Conservation (phyloP, 2,888 invertebrate genomes). For the Enchytraeus crypticus region DNA sequence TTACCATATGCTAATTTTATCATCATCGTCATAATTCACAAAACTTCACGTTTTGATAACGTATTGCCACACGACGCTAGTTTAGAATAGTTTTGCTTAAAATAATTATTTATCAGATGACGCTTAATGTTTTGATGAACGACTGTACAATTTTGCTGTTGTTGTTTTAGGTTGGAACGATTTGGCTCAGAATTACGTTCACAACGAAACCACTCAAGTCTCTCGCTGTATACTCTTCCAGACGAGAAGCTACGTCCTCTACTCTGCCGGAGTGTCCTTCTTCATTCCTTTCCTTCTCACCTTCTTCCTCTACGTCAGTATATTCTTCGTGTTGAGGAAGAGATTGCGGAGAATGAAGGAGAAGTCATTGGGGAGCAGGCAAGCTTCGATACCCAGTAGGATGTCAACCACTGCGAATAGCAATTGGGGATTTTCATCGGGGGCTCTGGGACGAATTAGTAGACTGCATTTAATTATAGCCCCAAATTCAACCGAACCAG, state of each 20-base stretch:
- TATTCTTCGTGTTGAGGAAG: conserved; percentile 41
- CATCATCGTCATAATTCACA: too few species aligned
- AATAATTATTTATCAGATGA: too few species aligned
- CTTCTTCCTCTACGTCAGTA: conserved; percentile 44
- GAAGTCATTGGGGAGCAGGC: too few species aligned
- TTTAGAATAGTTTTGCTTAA: too few species aligned
- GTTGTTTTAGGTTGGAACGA: conserved; percentile 30
- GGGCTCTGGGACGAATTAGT: not conserved
- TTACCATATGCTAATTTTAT: too few species aligned
- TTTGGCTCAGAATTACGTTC: conserved; percentile 21
- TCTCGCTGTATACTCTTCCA: conserved; percentile 44
- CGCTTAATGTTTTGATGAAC: too few species aligned
- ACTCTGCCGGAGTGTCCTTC: conserved; percentile 48
- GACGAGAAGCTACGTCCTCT: conserved; percentile 44
- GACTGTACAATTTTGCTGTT: too few species aligned
- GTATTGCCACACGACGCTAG: too few species aligned
- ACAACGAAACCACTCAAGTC: conserved; percentile 26
- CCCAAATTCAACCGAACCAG: too few species aligned
- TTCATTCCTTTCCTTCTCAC: conserved; percentile 45
- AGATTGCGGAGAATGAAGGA: conserved; percentile 33
- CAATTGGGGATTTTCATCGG: not conserved
- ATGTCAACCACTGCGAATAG: not conserved
- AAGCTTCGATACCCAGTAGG: not conserved
- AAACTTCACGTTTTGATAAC: too few species aligned
- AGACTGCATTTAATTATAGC: too few species aligned